Percentiles rank a stretch among this genome's conserved stretches.
Conservation (phyloP, 2,113 vertebrate species). For the Phylloscopus trochiloides region DNA sequence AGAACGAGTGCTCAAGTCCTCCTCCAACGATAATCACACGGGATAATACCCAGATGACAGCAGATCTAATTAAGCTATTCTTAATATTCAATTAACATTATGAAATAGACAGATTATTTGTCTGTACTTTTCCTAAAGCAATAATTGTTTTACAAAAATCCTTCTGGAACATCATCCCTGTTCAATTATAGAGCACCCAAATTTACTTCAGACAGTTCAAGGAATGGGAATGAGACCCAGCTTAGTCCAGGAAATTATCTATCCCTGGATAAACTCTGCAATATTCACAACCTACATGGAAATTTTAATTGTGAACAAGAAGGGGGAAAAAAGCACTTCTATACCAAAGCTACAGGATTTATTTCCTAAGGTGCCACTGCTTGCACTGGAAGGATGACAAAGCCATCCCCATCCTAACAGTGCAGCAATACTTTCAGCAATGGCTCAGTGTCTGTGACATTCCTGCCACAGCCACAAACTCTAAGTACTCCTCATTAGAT, state of each 20-base stretch:
- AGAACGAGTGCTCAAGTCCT: background rate
- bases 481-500: background rate
- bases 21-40: background rate
- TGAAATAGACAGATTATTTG: background rate
- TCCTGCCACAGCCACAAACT: background rate
- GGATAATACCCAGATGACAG: background rate
- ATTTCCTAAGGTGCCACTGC: background rate
- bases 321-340: background rate
- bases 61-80: background rate
- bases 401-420: background rate
- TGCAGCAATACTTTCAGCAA: rapidly evolving
- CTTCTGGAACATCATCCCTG: background rate
- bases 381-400: background rate
- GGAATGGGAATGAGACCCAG: background rate
- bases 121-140: background rate
- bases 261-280: background rate
- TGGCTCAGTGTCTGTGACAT: background rate
- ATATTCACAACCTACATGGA: rapidly evolving
- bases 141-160: background rate
- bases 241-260: background rate
- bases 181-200: background rate
- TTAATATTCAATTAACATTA: background rate
- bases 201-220: background rate
- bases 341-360: background rate
- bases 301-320: background rate